Evolutionary conservation across 1,140 invertebrate genomes (phyloP).

Genomic region (Schlechtendalia chinensis): DNA sequence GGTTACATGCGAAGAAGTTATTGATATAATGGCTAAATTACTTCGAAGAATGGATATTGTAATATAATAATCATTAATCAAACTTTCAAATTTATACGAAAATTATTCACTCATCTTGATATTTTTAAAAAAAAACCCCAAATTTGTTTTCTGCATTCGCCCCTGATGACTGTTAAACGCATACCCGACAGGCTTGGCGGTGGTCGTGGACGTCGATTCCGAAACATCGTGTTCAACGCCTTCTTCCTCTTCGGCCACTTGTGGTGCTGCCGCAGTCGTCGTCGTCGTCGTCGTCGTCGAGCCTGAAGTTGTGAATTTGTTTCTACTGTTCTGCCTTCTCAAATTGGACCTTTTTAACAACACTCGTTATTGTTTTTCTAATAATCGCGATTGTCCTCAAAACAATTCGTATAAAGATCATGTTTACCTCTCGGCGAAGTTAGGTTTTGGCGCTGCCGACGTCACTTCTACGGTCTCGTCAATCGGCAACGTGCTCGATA

Average conservation of each 20-base stretch:
- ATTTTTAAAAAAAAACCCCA: too few relatives aligned
- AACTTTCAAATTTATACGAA: too few relatives aligned
- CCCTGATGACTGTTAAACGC: too few relatives aligned
- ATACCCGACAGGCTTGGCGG: conserved; percentile 22
- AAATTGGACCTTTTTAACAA: conserved; percentile 21
- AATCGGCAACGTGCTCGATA: conserved; percentile 18
- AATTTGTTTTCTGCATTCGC: too few relatives aligned
- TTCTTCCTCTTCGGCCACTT: conserved; percentile 3
- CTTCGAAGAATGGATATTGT: too few relatives aligned
- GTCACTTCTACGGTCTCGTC: conserved; percentile 41
- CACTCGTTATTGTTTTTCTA: too few relatives aligned
- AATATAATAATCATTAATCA: too few relatives aligned
- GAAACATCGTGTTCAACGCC: conserved; percentile 14
- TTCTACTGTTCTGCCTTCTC: conserved; percentile 38
- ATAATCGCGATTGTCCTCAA: not conserved
- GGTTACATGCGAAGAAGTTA: too few relatives aligned
- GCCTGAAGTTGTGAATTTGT: conserved; percentile 23
- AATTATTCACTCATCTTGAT: too few relatives aligned
- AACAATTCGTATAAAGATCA: not conserved
- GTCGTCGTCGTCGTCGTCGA: not conserved
- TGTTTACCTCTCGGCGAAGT: conserved; percentile 38
- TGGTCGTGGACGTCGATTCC: conserved; percentile 28
- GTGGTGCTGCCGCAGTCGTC: not conserved
- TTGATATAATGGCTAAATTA: too few relatives aligned
- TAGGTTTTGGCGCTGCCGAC: conserved; percentile 17